Evolutionary conservation across 2,888 invertebrate genomes (phyloP).

Genomic region (Nomada ruficornis): DNA sequence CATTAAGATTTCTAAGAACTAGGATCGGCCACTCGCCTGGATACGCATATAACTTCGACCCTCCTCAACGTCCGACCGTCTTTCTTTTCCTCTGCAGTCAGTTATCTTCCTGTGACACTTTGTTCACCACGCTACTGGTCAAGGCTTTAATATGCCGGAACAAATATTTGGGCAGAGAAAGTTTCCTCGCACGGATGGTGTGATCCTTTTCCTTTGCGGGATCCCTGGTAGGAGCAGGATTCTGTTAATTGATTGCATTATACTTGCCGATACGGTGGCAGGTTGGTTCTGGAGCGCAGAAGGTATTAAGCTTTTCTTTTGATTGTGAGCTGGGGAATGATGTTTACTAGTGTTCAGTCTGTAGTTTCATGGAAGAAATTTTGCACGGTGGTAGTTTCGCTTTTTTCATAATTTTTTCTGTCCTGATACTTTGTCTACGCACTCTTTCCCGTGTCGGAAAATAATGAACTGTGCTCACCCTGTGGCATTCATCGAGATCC

Average conservation of each 20-base stretch:
- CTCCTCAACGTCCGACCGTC: slow-evolving; percentile 66
- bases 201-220: background rate
- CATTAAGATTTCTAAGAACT: slow-evolving; percentile 77
- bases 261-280: background rate
- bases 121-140: slow-evolving; percentile 45
- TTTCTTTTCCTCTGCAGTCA: slow-evolving; percentile 37
- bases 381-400: background rate
- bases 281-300: background rate
- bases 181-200: background rate
- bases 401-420: background rate
- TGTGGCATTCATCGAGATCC: background rate
- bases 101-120: slow-evolving; percentile 42
- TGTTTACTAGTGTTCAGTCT: too few relatives aligned
- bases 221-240: background rate
- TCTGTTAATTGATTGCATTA: slow-evolving; percentile 3
- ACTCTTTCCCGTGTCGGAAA: too few relatives aligned
- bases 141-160: slow-evolving; percentile 10
- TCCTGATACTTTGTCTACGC: too few relatives aligned
- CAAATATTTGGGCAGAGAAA: background rate
- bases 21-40: slow-evolving; percentile 72
- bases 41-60: slow-evolving; percentile 70
- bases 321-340: too few relatives aligned
- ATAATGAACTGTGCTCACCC: background rate
- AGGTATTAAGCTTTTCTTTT: background rate
- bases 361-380: too few relatives aligned